Evolutionary conservation across 2,797 vertebrate species (phyloP), one percentile per base, ranked within the genome.

Genomic region (Acanthurus tractus): DNA sequence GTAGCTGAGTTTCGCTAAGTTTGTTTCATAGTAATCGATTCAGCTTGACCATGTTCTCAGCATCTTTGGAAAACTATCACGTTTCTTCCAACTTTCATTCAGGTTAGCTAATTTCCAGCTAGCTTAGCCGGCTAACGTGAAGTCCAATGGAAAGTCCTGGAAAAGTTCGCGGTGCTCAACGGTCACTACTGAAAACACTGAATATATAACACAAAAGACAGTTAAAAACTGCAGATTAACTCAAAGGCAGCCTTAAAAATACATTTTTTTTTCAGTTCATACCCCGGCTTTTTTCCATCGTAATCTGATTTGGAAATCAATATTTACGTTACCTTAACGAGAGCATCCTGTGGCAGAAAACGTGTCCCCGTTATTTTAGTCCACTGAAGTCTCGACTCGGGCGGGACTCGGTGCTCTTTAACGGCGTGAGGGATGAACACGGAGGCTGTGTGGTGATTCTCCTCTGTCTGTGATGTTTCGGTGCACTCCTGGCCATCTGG

Each of bases 401-500:
- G 3, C 52, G 3, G 3, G 63, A 52, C 53, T 53, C 57, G 23
- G 57, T 29, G 57, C 45, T 54, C 45, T 34, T 29, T 4, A 29
- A 2, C 25, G 25, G 25, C 25, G 25, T 29, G 25, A 29, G 5
- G 25, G 52, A 20, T 70, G 61, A 44, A 42, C 34, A 46, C 25
- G 17, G 13, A 20, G 70, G 58, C 25, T 36, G 58, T 49, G 59
- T 40, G 73, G 12, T 42, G 53, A 38, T 12, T 63, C 70, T 45
- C 88, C 78, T 29, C 81, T 80, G 70, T 86, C 70, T 74, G 88
- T 17, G 76, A 65, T 64, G 74, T 78, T 66, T 57, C 74, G 36
- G 45, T 55, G 63, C 63, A 63, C 78, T 66, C 76, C 49, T 84
- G 89, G 85, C 84, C 89, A 74, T 87, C 90, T 90, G 85, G 15